Base-by-base conservation (phyloP, 2,888 invertebrate genomes). In the Nudaria mundana region DNA sequence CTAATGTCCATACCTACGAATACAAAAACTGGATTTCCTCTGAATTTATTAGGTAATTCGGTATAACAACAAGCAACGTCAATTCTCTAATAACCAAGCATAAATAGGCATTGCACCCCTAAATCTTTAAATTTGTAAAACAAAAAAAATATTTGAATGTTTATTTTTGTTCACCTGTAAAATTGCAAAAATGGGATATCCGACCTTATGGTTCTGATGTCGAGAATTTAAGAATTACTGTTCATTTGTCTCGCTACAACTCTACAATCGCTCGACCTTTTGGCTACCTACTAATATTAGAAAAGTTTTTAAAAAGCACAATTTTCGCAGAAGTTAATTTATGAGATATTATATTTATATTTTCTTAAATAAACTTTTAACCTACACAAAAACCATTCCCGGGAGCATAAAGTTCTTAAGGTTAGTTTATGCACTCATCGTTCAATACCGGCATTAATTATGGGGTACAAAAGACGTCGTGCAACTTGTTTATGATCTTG, bases 401-500 rank as follows among this genome's bases (percentile, higher is more conserved):
- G 7, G 20, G 5, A 20, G 20, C 20, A 20, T 6, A 6, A 20
- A 6, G 3, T 20, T 6, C 20, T 20, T n/a, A n/a, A 20, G 20
- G 20, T 20, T 20, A 20, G n/a, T 6, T 16, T 24, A 16, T 33
- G 16, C 1, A 18, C 1, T 16, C n/a, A 12, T 2, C 7, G 6
- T 8, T 29, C 16, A 36, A 23, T 12, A 11, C 30, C 23, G 11
- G 13, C 29, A 23, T 23, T 30, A 37, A 37, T 31, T 13, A 31
- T 18, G 7, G n/a, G 24, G 30, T 30, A 25, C 31, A 38, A 29
- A 33, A 33, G 22, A 18, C 42, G 39, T 24, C 43, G 31, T 13
- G 45, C 35, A 44, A 48, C 32, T 32, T 63, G 56, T 60, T 59
- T 57, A 63, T 65, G 60, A 58, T 55, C 33, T 47, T 45, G 41